phyloP scores from a whole-genome alignment of 2,888 invertebrate genomes.

The Mongoloraphidia duomilia region DNA sequence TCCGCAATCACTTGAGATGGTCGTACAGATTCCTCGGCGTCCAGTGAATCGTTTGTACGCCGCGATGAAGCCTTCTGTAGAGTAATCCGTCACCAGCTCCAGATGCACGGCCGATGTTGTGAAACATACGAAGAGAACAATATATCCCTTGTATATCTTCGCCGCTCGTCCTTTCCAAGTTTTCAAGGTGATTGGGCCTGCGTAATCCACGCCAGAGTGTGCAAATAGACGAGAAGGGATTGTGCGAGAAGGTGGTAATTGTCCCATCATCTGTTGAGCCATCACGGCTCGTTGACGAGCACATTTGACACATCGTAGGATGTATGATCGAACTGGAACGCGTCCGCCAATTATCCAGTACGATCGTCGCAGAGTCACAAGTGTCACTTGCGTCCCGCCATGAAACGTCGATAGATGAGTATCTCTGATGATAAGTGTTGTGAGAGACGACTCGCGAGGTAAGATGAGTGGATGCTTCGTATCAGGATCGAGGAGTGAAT shows the following conservation, averaged over 20 bases:
- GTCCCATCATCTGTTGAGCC: conserved; percentile 17
- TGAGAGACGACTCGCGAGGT: conserved; percentile 5
- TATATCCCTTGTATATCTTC: conserved; percentile 7
- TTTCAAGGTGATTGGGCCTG: conserved; percentile 9
- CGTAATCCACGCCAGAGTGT: conserved; percentile 12
- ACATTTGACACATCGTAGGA: conserved; percentile 8
- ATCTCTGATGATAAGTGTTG: conserved; percentile 8
- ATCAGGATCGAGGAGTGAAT: conserved; percentile 2
- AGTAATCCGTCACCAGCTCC: conserved; percentile 14
- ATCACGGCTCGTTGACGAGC: conserved; percentile 1
- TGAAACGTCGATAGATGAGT: conserved; percentile 10
- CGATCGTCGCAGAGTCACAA: conserved; percentile 3
- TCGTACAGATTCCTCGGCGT: conserved; percentile 13
- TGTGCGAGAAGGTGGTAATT: conserved; percentile 14
- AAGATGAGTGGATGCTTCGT: conserved; percentile 10
- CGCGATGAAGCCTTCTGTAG: conserved; percentile 13
- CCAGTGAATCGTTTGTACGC: conserved; percentile 16
- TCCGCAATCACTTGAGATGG: conserved; percentile 17
- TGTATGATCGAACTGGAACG: conserved; percentile 5
- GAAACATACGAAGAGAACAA: conserved; percentile 16
- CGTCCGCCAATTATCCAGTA: conserved; percentile 13
- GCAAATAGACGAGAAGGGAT: conserved; percentile 12
- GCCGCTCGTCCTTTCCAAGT: background rate
- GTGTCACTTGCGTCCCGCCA: conserved; percentile 12
- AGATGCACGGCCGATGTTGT: conserved; percentile 16